A percentile compares a stretch with the other conserved stretches of the same genome.
Evolutionary conservation across 2,797 vertebrate species (phyloP).

Genomic region (Australoheros facetus): DNA sequence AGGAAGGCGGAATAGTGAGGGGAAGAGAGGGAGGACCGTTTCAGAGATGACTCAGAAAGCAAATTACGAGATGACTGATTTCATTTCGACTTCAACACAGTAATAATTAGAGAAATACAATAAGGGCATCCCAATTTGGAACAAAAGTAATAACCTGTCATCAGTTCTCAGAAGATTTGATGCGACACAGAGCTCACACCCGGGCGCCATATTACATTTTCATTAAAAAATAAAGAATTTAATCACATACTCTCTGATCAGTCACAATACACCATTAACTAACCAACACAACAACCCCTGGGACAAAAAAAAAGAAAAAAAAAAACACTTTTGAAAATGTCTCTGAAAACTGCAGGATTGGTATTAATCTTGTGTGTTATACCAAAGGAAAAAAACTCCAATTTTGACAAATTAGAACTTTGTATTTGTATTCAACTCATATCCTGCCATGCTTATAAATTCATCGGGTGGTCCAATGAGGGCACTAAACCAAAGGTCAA

Average conservation of each 20-base stretch:
- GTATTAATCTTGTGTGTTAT: not conserved
- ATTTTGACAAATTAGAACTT: not conserved
- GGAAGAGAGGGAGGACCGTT: not conserved
- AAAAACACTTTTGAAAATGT: not conserved
- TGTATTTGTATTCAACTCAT: slow-evolving; percentile 1
- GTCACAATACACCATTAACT: not conserved
- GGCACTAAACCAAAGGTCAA: slow-evolving; percentile 25
- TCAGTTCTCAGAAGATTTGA: slow-evolving; percentile 14
- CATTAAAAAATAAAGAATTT: slow-evolving; percentile 15
- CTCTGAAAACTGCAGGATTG: not conserved
- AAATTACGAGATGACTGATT: slow-evolving; percentile 6
- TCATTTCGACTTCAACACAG: not conserved
- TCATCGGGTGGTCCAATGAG: not conserved
- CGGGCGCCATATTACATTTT: not conserved
- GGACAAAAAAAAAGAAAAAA: no score
- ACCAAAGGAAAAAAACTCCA: not conserved
- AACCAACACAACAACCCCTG: not conserved
- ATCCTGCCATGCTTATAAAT: not conserved
- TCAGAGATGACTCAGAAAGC: not conserved
- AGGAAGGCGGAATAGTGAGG: not conserved
- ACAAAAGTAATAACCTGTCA: slow-evolving; percentile 10
- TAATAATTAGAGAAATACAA: not conserved
- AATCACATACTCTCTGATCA: slow-evolving; percentile 8
- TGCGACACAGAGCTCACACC: slow-evolving; percentile 10
- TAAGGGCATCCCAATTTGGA: not conserved